Evolutionary conservation across 1,140 invertebrate genomes (phyloP).

Genomic region (Drosophila sp.): DNA sequence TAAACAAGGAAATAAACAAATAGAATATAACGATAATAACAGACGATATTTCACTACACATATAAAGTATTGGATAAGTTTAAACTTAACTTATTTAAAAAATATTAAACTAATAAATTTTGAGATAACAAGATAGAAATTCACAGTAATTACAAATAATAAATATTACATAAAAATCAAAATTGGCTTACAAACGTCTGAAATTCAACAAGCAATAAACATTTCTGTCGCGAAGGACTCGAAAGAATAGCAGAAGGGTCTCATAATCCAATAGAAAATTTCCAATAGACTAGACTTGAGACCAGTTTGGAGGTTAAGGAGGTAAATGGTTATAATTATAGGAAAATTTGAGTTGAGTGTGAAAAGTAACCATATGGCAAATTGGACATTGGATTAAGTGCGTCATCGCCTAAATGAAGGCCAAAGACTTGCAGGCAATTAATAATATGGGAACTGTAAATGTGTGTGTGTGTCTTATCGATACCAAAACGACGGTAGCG

Average conservation of each 20-base stretch:
- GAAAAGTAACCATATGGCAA: slow-evolving; percentile 5
- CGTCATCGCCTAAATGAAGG: slow-evolving; percentile 42
- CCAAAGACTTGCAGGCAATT: background rate
- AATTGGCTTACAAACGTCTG: background rate
- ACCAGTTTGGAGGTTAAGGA: background rate
- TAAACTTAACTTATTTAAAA: too few relatives aligned
- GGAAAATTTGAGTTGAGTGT: background rate
- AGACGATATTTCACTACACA: background rate
- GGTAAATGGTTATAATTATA: slow-evolving; percentile 1
- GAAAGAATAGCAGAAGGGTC: background rate
- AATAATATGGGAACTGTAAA: background rate
- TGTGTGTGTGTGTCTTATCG: background rate
- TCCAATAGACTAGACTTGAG: background rate
- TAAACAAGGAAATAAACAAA: background rate
- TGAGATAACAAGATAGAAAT: background rate
- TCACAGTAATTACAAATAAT: background rate
- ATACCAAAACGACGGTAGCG: slow-evolving; percentile 35
- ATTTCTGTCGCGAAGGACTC: background rate
- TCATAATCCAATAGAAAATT: background rate
- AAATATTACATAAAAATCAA: background rate
- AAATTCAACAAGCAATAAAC: background rate
- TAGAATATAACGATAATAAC: background rate
- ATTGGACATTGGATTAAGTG: slow-evolving; percentile 18
- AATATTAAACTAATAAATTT: background rate
- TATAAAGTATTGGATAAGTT: background rate